phyloP scores from a whole-genome alignment of 1,140 invertebrate genomes.

The Dendrolimus punctatus region DNA sequence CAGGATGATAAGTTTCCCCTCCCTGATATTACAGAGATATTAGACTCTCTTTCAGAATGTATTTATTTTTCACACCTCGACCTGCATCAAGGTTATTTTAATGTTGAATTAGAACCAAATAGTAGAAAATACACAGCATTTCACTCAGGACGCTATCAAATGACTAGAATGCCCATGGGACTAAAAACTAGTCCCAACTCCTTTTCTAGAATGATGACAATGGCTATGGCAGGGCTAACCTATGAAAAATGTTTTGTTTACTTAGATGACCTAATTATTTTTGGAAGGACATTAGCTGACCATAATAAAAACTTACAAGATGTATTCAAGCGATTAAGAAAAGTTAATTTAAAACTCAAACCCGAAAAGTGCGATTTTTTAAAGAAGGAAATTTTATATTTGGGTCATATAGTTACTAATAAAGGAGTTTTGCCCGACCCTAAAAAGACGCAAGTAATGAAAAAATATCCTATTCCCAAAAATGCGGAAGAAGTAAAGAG shows the following conservation, averaged over 20 bases:
- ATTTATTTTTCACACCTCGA: slow-evolving; percentile 21
- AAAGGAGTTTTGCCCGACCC: slow-evolving; percentile 57
- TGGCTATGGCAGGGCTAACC: slow-evolving; percentile 17
- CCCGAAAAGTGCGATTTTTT: slow-evolving; percentile 48
- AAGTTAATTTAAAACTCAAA: slow-evolving; percentile 51
- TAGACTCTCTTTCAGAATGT: slow-evolving; percentile 17
- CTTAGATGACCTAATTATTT: slow-evolving; percentile 60
- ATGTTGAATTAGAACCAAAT: slow-evolving; percentile 7
- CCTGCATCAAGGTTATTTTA: slow-evolving; percentile 13
- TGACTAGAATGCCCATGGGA: slow-evolving; percentile 20
- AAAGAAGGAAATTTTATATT: slow-evolving; percentile 39
- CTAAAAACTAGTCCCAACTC: slow-evolving; percentile 18
- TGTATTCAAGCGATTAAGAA: slow-evolving; percentile 41
- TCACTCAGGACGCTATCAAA: slow-evolving; percentile 17
- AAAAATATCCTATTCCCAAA: slow-evolving; percentile 47
- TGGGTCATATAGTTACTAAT: slow-evolving; percentile 44
- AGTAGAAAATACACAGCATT: slow-evolving; percentile 19
- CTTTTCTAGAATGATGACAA: slow-evolving; percentile 18
- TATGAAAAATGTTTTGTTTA: slow-evolving; percentile 41
- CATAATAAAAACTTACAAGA: slow-evolving; percentile 44
- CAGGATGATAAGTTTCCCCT: slow-evolving; percentile 10
- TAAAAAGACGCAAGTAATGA: slow-evolving; percentile 42
- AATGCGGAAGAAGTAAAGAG: slow-evolving; percentile 42
- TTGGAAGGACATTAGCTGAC: no score
- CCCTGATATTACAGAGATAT: slow-evolving; percentile 10